A percentile compares a stretch with the other conserved stretches of the same genome.
These are phyloP conservation scores for Drosophila setosimentum DNA, from an alignment of 2,888 invertebrate genomes.

Conservation along the genomic window DNA sequence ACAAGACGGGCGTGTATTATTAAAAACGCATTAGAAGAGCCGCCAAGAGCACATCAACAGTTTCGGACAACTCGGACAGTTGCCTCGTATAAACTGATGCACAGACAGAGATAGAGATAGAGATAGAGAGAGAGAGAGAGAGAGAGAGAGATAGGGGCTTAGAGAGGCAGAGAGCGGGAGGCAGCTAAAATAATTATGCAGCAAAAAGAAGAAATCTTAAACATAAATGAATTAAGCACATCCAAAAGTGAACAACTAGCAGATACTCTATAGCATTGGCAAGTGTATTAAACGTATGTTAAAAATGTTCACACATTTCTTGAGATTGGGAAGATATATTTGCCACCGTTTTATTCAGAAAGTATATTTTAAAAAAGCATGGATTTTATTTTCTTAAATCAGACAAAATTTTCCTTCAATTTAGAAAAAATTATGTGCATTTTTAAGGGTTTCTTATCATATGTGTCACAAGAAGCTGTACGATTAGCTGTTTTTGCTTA, in stretches of 20 bases:
- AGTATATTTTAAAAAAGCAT: not conserved
- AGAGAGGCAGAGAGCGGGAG: constrained; percentile 17
- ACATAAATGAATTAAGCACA: constrained; percentile 9
- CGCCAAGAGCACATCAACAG: constrained; percentile 54
- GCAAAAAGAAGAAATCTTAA: constrained; percentile 61
- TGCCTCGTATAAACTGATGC: constrained; percentile 70
- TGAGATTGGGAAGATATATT: not conserved
- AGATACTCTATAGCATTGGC: not conserved
- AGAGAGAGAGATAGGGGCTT: not conserved
- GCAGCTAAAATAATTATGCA: constrained; percentile 64
- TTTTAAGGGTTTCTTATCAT: not conserved
- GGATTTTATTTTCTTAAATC: not conserved
- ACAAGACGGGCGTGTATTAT: constrained; percentile 84
- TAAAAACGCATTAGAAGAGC: constrained; percentile 85
- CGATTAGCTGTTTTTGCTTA: not conserved
- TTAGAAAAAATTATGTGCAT: not conserved
- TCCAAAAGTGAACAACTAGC: not conserved
- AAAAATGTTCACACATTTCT: not conserved
- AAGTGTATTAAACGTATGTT: not conserved
- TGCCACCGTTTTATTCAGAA: not conserved
- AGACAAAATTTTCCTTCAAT: not conserved
- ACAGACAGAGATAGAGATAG: constrained; percentile 20
- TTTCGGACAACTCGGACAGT: constrained; percentile 42
- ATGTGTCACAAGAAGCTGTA: not conserved
- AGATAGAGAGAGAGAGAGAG: constrained; percentile 11